Evolutionary conservation across 2,888 invertebrate species (phyloP), one percentile per base, ranked within the genome.

Genomic region (Pemphredon lugubris): DNA sequence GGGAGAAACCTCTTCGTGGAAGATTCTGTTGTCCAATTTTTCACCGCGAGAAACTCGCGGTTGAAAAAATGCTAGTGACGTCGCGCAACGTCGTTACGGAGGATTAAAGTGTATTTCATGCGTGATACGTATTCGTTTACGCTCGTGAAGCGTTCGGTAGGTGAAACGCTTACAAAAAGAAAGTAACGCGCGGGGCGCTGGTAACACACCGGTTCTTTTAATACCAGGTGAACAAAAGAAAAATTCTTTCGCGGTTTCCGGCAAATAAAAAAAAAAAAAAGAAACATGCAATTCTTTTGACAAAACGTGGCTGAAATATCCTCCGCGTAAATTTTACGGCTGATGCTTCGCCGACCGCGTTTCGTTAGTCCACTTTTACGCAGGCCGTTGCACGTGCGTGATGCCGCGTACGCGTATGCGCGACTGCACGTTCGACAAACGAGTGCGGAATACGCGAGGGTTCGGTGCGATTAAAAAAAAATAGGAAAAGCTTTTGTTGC

Each of bases 321-420:
- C 42, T 64, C 50, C 44, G 65, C 34, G 34, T 55, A 40, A 66
- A 66, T 66, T 66, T 66, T 47, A 53, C 61, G 37, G 37, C 16
- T 45, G 45, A 30, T 61, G 65, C 47, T 48, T 45, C 51, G 34
- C 13, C 59, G 34, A 26, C 30, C 48, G 42, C 63, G 64, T 63
- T 63, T 34, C 18, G 11, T 9, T 2, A n/a, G 2, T 14, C 11
- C 34, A 51, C 20, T 51, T 51, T 51, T 37, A 30, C 32, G 40
- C 40, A 40, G 18, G 4, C 14, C 16, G 16, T 5, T 16, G 40
- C 14, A 21, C 39, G 13, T n/a, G 39, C 50, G 30, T 30, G 16
- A 45, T 32, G 16, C 16, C 4, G 18, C 16, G 2, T 40, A 4
- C 14, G 40, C 5, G 23, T 13, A 23, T 37, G 39, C 45, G 45